Percentiles rank a stretch among this genome's conserved stretches.
Conservation (phyloP, 2,888 invertebrate species). For the Apodemia hepburni region DNA sequence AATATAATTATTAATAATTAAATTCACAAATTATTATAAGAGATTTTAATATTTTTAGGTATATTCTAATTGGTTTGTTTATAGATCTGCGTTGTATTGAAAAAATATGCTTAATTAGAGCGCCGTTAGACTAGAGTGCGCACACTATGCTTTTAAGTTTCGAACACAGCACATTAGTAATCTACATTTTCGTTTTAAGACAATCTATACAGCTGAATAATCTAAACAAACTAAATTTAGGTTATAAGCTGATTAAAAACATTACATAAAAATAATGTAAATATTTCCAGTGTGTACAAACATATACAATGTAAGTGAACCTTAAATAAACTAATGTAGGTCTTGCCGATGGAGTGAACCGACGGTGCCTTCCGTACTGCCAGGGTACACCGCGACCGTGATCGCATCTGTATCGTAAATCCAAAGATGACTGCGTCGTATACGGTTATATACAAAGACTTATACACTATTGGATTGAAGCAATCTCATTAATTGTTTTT, state of each 20-base stretch:
- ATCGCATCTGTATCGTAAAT: slow-evolving; percentile 37
- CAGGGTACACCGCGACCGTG: slow-evolving; percentile 42
- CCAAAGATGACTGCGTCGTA: slow-evolving; percentile 68
- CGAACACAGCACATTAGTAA: not conserved
- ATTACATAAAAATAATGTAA: no score
- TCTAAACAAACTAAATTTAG: no score
- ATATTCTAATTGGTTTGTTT: not conserved
- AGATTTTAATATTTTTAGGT: no score
- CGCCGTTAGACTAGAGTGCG: not conserved
- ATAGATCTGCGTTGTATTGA: not conserved
- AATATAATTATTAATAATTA: no score
- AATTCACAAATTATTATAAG: no score
- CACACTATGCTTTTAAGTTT: no score
- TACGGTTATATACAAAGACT: slow-evolving; percentile 46
- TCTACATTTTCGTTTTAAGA: no score
- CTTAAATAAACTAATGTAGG: not conserved
- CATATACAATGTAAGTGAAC: not conserved
- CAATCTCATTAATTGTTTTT: not conserved
- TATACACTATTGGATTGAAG: not conserved
- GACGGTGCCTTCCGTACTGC: slow-evolving; percentile 55
- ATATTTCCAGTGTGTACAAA: not conserved
- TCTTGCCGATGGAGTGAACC: slow-evolving; percentile 16
- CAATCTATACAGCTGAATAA: no score
- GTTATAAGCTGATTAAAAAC: no score
- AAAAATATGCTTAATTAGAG: not conserved